Evolutionary conservation across 2,113 vertebrate genomes (phyloP), one percentile per base, ranked within the genome.

Genomic region (Oryzias celebensis): DNA sequence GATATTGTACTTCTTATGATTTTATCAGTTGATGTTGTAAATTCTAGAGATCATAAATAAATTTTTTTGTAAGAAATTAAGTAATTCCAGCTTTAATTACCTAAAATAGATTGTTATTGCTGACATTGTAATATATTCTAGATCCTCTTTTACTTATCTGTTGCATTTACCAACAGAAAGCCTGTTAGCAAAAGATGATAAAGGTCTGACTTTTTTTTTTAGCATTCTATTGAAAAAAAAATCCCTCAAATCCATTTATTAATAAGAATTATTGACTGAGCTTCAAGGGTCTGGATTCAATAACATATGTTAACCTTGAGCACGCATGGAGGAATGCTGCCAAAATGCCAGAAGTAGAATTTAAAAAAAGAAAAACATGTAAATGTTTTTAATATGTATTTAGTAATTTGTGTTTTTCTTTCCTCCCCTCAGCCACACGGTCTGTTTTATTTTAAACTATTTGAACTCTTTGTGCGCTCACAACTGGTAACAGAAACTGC

Each of bases 171-270:
- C 7, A 48, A 53, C 15, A n/a, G 14, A 51, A 22, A 65, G 13
- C 43, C 20, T 14, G 69, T 66, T 55, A 58, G 46, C 62, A 43
- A 49, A 42, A 17, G 20, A n/a, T 26, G 52, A 14, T 18, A 20
- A 52, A 31, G 31, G 69, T 67, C 62, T 68, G 52, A 24, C 57
- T 44, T 54, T 22, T 55, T 65, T 36, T 47, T 75, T 80, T 81
- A 68, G 70, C 55, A 70, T 72, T 63, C 20, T 70, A 42, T 20
- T 78, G 66, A 75, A 85, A 77, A 75, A 68, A 71, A 81, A 82
- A 77, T 64, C 67, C 68, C 71, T 78, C 58, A 63, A 80, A 81
- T 87, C 53, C 75, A 81, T 83, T 75, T 74, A 85, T 85, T 82
- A 83, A 81, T 84, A 78, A 67, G 58, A 82, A 62, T 24, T 82